Evolutionary conservation across 2,888 invertebrate species (phyloP).

Genomic region (Leptinotarsa tumamoca): DNA sequence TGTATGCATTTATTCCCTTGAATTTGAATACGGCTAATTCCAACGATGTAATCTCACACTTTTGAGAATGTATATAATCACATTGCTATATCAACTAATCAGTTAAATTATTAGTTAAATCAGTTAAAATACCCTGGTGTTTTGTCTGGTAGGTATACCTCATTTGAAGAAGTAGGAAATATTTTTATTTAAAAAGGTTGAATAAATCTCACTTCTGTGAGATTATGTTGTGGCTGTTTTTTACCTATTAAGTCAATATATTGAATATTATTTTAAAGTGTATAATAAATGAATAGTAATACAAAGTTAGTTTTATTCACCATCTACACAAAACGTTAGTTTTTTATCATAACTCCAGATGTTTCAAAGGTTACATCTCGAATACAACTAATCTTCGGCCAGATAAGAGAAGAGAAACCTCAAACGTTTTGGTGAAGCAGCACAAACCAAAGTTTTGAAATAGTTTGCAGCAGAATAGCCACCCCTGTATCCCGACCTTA

Average conservation of each 20-base stretch:
- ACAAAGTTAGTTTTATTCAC: neutral
- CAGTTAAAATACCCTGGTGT: neutral
- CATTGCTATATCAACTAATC: neutral
- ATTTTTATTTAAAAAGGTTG: slow-evolving; percentile 8
- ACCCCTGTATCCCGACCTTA: too few species aligned
- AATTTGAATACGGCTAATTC: slow-evolving; percentile 31
- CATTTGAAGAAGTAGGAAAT: neutral
- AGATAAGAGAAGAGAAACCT: too few species aligned
- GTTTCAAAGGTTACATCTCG: too few species aligned
- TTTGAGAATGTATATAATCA: slow-evolving; percentile 19
- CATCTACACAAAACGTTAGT: neutral
- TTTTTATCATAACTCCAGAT: too few species aligned
- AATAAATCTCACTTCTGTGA: slow-evolving; percentile 25
- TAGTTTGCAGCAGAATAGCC: too few species aligned
- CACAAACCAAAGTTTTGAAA: too few species aligned
- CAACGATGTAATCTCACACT: slow-evolving; percentile 41
- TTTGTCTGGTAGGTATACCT: neutral
- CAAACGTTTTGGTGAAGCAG: too few species aligned
- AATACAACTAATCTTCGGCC: too few species aligned
- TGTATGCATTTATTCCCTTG: slow-evolving; percentile 23
- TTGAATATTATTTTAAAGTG: slow-evolving; percentile 9
- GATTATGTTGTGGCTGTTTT: slow-evolving; percentile 36
- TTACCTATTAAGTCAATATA: slow-evolving; percentile 14
- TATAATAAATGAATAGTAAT: neutral
- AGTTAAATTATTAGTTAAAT: neutral